These are phyloP conservation scores for Oxyruncus cristatus DNA, from an alignment of 2,113 vertebrate species.

Conservation along the genomic window DNA sequence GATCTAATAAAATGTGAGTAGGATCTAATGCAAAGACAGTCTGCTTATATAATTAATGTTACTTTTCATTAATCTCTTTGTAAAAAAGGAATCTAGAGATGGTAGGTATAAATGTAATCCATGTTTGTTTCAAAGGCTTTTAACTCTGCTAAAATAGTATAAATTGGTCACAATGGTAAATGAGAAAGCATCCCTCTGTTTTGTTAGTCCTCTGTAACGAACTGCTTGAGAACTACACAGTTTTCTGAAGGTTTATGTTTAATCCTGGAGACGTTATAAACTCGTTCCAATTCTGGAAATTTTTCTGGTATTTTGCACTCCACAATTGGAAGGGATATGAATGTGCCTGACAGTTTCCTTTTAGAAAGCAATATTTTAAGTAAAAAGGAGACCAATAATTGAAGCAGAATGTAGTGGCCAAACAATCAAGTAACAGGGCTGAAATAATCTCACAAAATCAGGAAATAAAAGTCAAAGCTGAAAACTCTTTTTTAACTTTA, in stretches of 20 bases:
- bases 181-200: rapidly evolving
- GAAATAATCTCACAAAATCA: not conserved
- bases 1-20: not conserved
- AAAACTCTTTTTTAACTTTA: not conserved
- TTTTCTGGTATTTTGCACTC: not conserved
- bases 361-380: not conserved
- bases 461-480: not conserved
- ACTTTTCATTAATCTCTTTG: not conserved
- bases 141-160: not conserved
- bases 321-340: not conserved
- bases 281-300: not conserved
- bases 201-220: not conserved
- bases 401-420: not conserved
- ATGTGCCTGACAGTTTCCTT: not conserved
- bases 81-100: not conserved
- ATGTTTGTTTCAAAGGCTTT: not conserved
- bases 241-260: not conserved
- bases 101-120: not conserved
- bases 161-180: not conserved
- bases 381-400: not conserved
- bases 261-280: not conserved
- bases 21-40: not conserved
- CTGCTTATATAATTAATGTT: not conserved
- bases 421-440: not conserved
- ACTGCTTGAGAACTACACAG: not conserved